These are phyloP conservation scores for Synanceia verrucosa DNA, from an alignment of 2,797 vertebrate species.

Conservation along the genomic window DNA sequence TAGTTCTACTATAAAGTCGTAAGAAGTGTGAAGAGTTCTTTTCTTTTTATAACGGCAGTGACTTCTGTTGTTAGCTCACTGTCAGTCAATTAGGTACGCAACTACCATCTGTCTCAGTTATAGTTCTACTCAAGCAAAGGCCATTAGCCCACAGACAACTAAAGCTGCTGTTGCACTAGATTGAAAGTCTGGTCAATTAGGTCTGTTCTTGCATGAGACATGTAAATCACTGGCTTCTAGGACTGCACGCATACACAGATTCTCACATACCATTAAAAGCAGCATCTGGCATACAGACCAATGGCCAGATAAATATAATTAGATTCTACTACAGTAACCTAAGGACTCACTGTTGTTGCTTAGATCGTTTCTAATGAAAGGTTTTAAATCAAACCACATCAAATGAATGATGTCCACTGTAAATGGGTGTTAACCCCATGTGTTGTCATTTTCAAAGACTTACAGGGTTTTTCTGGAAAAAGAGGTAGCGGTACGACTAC, in stretches of 20 bases:
- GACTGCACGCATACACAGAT: constrained; percentile 37
- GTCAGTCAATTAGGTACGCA: constrained; percentile 68
- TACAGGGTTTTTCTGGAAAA: too few relatives aligned
- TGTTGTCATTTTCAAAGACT: neutral
- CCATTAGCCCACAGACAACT: constrained; percentile 74
- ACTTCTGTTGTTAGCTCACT: constrained; percentile 63
- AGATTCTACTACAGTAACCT: constrained; percentile 16
- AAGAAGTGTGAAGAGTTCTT: constrained; percentile 31
- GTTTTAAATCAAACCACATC: neutral
- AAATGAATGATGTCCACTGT: neutral
- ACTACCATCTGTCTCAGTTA: constrained; percentile 76
- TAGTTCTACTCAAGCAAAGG: constrained; percentile 70
- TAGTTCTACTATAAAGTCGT: constrained; percentile 24
- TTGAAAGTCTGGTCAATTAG: constrained; percentile 76
- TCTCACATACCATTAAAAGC: constrained; percentile 45
- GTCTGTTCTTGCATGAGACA: constrained; percentile 71
- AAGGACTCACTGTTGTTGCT: neutral
- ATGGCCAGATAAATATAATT: neutral
- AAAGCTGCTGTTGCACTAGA: constrained; percentile 63
- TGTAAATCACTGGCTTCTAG: constrained; percentile 63
- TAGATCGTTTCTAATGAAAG: neutral
- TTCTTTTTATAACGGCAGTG: constrained; percentile 40
- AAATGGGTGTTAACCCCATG: neutral
- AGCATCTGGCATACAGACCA: constrained; percentile 36
- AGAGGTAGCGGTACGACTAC: too few relatives aligned